These are phyloP conservation scores for Cherax quadricarinatus DNA, from an alignment of 1,140 invertebrate genomes.

Conservation along the genomic window DNA sequence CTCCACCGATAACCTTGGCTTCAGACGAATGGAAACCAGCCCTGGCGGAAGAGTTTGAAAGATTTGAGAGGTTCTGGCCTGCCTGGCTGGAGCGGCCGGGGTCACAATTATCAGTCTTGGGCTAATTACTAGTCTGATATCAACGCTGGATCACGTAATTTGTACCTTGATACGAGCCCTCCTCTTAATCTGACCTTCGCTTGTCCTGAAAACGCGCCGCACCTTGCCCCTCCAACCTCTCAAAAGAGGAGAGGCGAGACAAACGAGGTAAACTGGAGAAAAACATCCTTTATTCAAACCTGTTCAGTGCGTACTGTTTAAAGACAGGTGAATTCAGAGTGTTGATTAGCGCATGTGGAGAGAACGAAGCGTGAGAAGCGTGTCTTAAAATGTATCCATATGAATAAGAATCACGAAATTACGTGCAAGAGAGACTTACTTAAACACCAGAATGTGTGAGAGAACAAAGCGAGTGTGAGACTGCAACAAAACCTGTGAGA, in stretches of 20 bases:
- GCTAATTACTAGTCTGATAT: constrained; percentile 70
- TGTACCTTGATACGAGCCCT: constrained; percentile 65
- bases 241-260: constrained; percentile 10
- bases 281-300: not conserved
- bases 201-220: constrained; percentile 57
- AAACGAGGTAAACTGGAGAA: not conserved
- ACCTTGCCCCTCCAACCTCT: constrained; percentile 16
- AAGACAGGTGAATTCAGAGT: too few species aligned
- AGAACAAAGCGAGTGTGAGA: too few species aligned
- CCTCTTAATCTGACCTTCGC: constrained; percentile 65
- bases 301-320: not conserved
- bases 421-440: too few species aligned
- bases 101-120: constrained; percentile 66
- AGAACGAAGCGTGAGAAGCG: too few species aligned
- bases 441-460: too few species aligned
- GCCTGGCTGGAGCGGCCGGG: constrained; percentile 29
- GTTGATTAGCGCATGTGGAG: too few species aligned
- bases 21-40: constrained; percentile 7
- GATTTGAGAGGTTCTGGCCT: not conserved
- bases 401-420: too few species aligned
- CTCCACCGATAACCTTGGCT: too few species aligned
- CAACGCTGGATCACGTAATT: constrained; percentile 69
- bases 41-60: not conserved
- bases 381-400: too few species aligned
- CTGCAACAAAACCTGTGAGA: too few species aligned